Conservation (phyloP, 1,140 invertebrate species). For the Sinella curviseta region DNA sequence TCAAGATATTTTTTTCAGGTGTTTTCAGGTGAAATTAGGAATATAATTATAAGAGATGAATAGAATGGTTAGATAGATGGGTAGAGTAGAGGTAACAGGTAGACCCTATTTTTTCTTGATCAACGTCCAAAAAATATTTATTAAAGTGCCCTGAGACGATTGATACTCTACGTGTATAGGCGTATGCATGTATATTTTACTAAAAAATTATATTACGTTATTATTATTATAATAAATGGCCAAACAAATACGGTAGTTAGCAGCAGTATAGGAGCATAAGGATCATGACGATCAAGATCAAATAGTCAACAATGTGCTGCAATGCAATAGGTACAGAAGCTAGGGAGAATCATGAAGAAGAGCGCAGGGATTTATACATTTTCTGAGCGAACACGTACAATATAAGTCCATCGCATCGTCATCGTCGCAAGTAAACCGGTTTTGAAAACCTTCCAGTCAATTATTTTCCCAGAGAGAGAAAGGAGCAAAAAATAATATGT, state of each 20-base stretch:
- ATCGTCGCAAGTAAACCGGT: slow-evolving; percentile 49
- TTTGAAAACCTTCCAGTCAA: slow-evolving; percentile 48
- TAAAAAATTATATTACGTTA: background rate
- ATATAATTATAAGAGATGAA: too few species aligned
- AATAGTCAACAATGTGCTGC: too few species aligned
- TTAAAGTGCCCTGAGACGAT: background rate
- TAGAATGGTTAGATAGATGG: too few species aligned
- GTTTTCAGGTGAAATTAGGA: too few species aligned
- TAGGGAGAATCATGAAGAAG: background rate
- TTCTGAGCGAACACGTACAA: background rate
- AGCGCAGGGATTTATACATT: background rate
- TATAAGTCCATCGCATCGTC: slow-evolving; percentile 10
- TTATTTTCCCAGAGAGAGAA: slow-evolving; percentile 39
- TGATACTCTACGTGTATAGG: too few species aligned
- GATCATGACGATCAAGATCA: too few species aligned
- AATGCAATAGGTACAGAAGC: too few species aligned
- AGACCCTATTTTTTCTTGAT: background rate
- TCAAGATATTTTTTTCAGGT: too few species aligned
- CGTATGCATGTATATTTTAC: background rate
- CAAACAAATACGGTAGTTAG: too few species aligned
- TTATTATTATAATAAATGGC: background rate
- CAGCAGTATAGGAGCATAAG: too few species aligned
- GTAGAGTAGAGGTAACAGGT: too few species aligned
- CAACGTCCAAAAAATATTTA: background rate
- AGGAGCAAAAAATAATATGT: slow-evolving; percentile 43